Percentiles rank a stretch among this genome's conserved stretches.
These are phyloP conservation scores for Parazoanthus atlanticus DNA, from an alignment of 92 coral and sea anemone genomes.

Conservation along the genomic window DNA sequence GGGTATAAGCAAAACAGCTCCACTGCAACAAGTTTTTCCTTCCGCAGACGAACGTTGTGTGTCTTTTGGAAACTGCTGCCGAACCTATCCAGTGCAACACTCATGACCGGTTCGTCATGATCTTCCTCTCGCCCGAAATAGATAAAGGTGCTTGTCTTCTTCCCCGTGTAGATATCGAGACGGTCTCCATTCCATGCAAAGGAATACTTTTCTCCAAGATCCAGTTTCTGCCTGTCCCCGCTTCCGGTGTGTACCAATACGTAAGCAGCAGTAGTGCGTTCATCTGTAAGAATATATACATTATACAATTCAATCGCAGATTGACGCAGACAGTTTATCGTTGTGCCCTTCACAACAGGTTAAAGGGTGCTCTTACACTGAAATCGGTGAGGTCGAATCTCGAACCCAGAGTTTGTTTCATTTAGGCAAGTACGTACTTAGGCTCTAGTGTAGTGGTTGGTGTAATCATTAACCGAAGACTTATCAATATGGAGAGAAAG, in stretches of 20 bases:
- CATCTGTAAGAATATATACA: conserved; percentile 6
- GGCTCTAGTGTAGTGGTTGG: not conserved
- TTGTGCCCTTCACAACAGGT: not conserved
- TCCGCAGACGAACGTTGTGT: conserved; percentile 61
- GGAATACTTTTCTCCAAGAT: conserved; percentile 59
- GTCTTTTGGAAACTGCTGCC: conserved; percentile 55
- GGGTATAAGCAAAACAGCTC: conserved; percentile 73
- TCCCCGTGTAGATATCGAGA: conserved; percentile 77
- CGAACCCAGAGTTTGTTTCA: not conserved
- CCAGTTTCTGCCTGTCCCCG: conserved; percentile 42
- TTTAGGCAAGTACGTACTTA: too few species aligned
- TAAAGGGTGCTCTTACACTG: not conserved
- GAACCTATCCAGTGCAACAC: conserved; percentile 79
- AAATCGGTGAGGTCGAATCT: not conserved
- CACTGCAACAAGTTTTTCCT: conserved; percentile 65
- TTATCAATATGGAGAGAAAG: too few species aligned
- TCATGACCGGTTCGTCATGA: conserved; percentile 67
- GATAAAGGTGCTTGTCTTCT: conserved; percentile 74
- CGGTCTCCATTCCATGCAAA: conserved; percentile 69
- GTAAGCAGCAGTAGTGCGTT: conserved; percentile 35
- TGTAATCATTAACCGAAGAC: not conserved
- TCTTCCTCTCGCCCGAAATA: conserved; percentile 63
- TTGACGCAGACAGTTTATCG: not conserved
- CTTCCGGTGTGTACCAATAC: conserved; percentile 54
- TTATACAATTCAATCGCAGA: not conserved